These are phyloP conservation scores for Sturnira hondurensis DNA, from an alignment of 2,113 vertebrate species.

Conservation along the genomic window DNA sequence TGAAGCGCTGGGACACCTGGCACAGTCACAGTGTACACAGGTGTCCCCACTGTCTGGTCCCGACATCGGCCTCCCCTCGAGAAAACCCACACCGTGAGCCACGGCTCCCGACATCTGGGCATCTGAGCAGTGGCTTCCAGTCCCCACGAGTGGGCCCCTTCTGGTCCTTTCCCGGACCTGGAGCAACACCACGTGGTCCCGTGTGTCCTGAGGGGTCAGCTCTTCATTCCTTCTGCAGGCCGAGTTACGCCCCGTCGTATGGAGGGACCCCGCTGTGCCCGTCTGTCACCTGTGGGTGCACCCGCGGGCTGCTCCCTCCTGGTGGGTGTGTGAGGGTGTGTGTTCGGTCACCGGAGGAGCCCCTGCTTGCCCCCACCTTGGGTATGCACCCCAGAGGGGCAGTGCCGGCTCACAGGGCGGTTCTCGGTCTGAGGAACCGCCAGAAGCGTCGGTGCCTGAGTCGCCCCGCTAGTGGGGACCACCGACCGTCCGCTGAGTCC, in stretches of 20 bases:
- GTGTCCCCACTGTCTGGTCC: rapidly evolving
- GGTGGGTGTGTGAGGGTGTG: rapidly evolving
- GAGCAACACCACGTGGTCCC: rapidly evolving
- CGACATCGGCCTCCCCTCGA: neutral
- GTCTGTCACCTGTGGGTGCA: rapidly evolving
- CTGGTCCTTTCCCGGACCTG: rapidly evolving
- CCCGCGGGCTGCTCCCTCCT: rapidly evolving
- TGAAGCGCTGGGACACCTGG: rapidly evolving
- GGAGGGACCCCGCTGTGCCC: rapidly evolving
- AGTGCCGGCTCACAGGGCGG: rapidly evolving
- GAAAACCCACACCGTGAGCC: rapidly evolving
- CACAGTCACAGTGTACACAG: rapidly evolving
- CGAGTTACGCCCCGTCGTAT: rapidly evolving
- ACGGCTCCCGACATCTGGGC: no score
- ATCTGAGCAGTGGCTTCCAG: rapidly evolving
- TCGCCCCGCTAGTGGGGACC: no score
- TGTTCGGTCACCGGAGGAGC: rapidly evolving
- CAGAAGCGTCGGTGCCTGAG: no score
- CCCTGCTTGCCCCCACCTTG: neutral
- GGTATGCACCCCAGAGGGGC: neutral
- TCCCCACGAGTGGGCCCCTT: neutral
- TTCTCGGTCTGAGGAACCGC: neutral
- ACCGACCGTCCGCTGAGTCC: rapidly evolving
- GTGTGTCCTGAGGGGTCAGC: rapidly evolving
- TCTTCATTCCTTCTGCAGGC: neutral